Conservation (phyloP, 2,888 invertebrate genomes). For the Nymphalis urticae region DNA sequence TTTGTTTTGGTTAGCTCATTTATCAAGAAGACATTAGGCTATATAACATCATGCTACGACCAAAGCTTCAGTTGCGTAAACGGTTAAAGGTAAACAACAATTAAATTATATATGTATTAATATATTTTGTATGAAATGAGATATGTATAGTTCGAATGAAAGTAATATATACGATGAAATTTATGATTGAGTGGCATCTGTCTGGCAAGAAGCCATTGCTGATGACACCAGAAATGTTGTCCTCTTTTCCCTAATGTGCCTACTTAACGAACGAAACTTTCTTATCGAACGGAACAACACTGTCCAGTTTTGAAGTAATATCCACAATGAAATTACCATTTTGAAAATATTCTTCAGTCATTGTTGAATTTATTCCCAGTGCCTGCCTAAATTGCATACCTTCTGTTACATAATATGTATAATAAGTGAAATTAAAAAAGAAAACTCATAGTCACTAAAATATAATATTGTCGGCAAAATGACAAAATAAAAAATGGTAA, state of each 20-base stretch:
- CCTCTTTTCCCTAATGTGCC: constrained; percentile 28
- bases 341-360: not conserved
- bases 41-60: too few relatives aligned
- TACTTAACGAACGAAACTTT: constrained; percentile 27
- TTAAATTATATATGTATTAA: too few relatives aligned
- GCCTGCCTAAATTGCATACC: too few relatives aligned
- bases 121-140: too few relatives aligned
- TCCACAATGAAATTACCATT: not conserved
- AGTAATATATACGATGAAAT: constrained; percentile 21
- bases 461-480: too few relatives aligned
- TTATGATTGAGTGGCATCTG: constrained; percentile 51
- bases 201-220: constrained; percentile 35
- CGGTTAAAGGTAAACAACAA: too few relatives aligned
- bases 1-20: too few relatives aligned
- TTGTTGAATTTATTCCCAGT: not conserved
- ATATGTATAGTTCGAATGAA: not conserved
- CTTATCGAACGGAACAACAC: constrained; percentile 27
- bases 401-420: too few relatives aligned
- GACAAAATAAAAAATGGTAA: constrained; percentile 44
- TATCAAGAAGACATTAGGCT: too few relatives aligned
- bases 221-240: constrained; percentile 23
- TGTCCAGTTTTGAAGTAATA: constrained; percentile 2
- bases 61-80: too few relatives aligned
- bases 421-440: too few relatives aligned
- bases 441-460: too few relatives aligned